A percentile compares a stretch with the other conserved stretches of the same genome.
These are phyloP conservation scores for Monopterus albus DNA, from an alignment of 2,113 vertebrate species.

Conservation along the genomic window DNA sequence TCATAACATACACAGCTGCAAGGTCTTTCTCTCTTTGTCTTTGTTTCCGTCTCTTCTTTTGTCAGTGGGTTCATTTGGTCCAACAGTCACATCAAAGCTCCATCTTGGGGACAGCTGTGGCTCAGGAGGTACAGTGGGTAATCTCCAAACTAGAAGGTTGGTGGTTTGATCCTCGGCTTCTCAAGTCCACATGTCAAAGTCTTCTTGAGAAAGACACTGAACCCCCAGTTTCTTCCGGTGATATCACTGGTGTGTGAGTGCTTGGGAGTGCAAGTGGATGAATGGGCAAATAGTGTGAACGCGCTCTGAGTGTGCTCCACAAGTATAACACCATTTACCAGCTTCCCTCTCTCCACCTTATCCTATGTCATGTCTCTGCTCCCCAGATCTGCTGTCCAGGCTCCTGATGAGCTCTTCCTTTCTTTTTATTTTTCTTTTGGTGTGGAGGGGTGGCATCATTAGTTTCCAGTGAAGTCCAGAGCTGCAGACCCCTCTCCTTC, in stretches of 20 bases:
- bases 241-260: no score
- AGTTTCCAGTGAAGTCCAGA: conserved; percentile 75
- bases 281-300: no score
- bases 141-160: no score
- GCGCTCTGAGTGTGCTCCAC: no score
- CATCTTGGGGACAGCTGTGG: no score
- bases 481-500: conserved; percentile 45
- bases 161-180: no score
- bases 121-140: no score
- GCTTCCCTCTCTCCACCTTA: conserved; percentile 31
- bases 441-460: conserved; percentile 75
- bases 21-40: conserved; percentile 19
- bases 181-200: no score
- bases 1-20: conserved; percentile 35
- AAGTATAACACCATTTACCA: no score
- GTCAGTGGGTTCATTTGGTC: conserved; percentile 63
- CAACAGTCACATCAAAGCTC: conserved; percentile 48
- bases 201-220: no score
- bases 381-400: conserved; percentile 70
- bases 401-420: conserved; percentile 48
- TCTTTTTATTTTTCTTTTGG: conserved; percentile 24
- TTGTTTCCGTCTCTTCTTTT: conserved; percentile 18
- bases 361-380: conserved; percentile 71
- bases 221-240: no score
- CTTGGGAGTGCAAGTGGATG: no score